Evolutionary conservation across 2,888 invertebrate genomes (phyloP).

Genomic region (Timandra comae): DNA sequence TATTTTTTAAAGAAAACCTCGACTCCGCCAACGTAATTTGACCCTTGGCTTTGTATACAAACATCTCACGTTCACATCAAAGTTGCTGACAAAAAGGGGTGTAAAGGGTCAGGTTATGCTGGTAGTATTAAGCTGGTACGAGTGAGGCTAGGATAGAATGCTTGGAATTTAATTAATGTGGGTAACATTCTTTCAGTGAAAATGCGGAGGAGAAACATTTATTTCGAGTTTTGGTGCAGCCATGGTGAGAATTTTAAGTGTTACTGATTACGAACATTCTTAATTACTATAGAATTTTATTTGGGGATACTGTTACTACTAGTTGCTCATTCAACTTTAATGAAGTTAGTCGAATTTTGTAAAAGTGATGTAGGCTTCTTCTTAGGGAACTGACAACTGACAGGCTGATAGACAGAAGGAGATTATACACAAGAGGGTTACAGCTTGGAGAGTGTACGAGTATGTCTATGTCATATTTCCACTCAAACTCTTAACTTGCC

Average conservation of each 20-base stretch:
- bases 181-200: slow-evolving; percentile 43
- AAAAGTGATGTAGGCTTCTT: no score
- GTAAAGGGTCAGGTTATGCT: slow-evolving; percentile 29
- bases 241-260: slow-evolving; percentile 35
- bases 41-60: slow-evolving; percentile 29
- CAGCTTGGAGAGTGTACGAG: no score
- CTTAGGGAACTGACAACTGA: no score
- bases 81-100: slow-evolving; percentile 21
- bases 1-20: slow-evolving; percentile 40
- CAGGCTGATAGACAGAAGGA: no score
- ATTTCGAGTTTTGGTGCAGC: slow-evolving; percentile 30
- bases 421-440: no score
- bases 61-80: slow-evolving; percentile 9
- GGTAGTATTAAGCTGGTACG: slow-evolving; percentile 22
- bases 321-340: no score
- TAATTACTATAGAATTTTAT: background rate
- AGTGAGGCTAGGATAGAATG: slow-evolving; percentile 30
- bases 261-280: slow-evolving; percentile 25
- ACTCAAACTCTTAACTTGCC: no score
- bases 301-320: background rate
- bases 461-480: no score
- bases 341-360: no score
- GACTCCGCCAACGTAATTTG: slow-evolving; percentile 21
- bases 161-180: slow-evolving; percentile 56
- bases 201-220: slow-evolving; percentile 33